Evolutionary conservation across 2,888 invertebrate species (phyloP), one percentile per base, ranked within the genome.

Genomic region (Homarus gammarus): DNA sequence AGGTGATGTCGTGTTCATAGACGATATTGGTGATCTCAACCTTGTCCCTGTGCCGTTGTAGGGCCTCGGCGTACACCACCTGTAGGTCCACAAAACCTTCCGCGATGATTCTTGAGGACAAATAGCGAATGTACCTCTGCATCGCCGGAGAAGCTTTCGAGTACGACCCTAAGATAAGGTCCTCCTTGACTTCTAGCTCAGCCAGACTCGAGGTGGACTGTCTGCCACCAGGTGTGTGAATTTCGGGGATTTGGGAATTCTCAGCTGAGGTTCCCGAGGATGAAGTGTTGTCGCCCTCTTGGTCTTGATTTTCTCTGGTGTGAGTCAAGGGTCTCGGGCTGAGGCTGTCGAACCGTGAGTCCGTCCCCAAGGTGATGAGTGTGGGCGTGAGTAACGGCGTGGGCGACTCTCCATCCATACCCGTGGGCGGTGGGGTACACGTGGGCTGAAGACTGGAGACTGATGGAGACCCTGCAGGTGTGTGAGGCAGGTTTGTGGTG

Each of bases 1-100:
- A 84, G 70, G 38, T 51, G 49, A 87, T 68, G 40, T 91, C 89
- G 49, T 86, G 89, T 15, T 89, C 89, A 51, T 83, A 91, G 12
- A 87, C 89, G 12, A 87, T 31, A 3, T 84, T 38, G 83, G 49
- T 64, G 27, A 68, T 70, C 2, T 89, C 84, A 33, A 51, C 36
- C 2, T 6, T 78, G 0, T 38, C 79, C 3, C 61, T 22, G 44
- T 77, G 44, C 22, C 56, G 51, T 12, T 72, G 44, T 27, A 81
- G 70, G 10, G n/a, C 33, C 18, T 40, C 49, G 49, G n/a, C 27
- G 64, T 77, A 87, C 0, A 84, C 70, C 15, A 33, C 33, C 15
- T 33, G 79, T 2, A 91, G 75, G 61, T 88, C 81, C 12, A 68
- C 75, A n/a, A 83, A 84, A 10, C 77, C 84, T 5, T 51, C 49